phyloP scores from a whole-genome alignment of 1,140 invertebrate genomes.

The Zophobas morio region DNA sequence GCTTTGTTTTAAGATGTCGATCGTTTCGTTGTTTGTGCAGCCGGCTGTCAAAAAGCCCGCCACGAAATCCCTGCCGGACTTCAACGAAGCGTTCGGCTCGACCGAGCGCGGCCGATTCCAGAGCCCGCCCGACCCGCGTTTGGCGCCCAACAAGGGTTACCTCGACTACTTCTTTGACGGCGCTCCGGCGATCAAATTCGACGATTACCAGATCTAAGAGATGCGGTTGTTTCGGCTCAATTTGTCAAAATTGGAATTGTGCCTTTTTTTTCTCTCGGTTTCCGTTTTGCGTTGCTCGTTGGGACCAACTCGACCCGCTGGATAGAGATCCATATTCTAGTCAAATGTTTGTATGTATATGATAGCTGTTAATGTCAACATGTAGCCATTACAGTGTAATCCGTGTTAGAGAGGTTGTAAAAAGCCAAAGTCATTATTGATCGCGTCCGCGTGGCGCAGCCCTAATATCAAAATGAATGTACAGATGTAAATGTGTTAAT shows the following conservation, averaged over 20 bases:
- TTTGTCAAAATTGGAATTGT: constrained; percentile 54
- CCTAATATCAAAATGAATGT: constrained; percentile 31
- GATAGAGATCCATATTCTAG: constrained; percentile 30
- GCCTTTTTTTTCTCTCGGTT: constrained; percentile 52
- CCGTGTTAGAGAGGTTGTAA: constrained; percentile 31
- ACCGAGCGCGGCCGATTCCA: constrained; percentile 75
- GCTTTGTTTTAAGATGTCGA: neutral
- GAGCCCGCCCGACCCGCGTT: constrained; percentile 62
- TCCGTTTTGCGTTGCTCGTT: constrained; percentile 50
- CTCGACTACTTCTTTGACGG: constrained; percentile 61
- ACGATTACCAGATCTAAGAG: constrained; percentile 60
- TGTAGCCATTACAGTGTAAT: constrained; percentile 34
- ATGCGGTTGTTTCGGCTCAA: constrained; percentile 22
- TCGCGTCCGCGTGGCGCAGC: constrained; percentile 6
- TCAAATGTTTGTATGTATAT: constrained; percentile 33
- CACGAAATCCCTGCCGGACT: constrained; percentile 71
- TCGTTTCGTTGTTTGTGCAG: constrained; percentile 23
- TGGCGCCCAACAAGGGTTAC: constrained; percentile 60
- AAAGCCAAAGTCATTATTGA: neutral
- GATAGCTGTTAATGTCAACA: constrained; percentile 35
- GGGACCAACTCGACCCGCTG: constrained; percentile 51
- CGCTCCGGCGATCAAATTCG: constrained; percentile 57
- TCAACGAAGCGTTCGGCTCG: constrained; percentile 76
- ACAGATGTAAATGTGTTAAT: constrained; percentile 45
- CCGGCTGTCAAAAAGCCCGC: constrained; percentile 27